These are phyloP conservation scores for Gallinago media DNA, from an alignment of 2,113 vertebrate species.

Conservation along the genomic window DNA sequence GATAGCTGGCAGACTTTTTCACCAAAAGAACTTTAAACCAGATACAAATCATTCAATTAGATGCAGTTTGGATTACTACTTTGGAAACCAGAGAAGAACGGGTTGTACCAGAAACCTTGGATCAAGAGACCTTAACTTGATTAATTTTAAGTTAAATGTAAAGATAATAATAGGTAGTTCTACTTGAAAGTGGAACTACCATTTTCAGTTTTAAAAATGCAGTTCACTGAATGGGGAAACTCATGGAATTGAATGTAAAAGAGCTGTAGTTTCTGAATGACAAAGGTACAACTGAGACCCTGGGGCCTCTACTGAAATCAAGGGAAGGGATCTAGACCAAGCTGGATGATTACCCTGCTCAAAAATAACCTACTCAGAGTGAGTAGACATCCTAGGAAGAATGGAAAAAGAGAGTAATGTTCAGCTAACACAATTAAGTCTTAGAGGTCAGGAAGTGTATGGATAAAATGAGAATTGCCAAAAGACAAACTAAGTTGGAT, in stretches of 20 bases:
- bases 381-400: not conserved
- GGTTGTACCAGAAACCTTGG: not conserved
- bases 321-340: not conserved
- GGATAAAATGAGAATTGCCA: constrained; percentile 27
- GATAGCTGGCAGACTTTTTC: not conserved
- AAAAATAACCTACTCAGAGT: constrained; percentile 1
- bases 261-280: not conserved
- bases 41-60: not conserved
- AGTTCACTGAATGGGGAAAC: not conserved
- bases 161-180: not conserved
- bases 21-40: not conserved
- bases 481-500: not conserved
- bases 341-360: not conserved
- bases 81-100: not conserved
- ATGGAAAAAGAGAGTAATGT: constrained; percentile 40
- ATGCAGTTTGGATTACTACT: not conserved
- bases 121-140: not conserved
- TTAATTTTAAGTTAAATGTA: not conserved
- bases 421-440: not conserved
- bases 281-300: not conserved
- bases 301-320: not conserved
- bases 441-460: constrained; percentile 3
- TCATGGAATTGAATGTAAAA: not conserved
- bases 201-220: not conserved
- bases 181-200: not conserved